phyloP scores from a whole-genome alignment of 2,113 vertebrate species.

The Melierax canorus region DNA sequence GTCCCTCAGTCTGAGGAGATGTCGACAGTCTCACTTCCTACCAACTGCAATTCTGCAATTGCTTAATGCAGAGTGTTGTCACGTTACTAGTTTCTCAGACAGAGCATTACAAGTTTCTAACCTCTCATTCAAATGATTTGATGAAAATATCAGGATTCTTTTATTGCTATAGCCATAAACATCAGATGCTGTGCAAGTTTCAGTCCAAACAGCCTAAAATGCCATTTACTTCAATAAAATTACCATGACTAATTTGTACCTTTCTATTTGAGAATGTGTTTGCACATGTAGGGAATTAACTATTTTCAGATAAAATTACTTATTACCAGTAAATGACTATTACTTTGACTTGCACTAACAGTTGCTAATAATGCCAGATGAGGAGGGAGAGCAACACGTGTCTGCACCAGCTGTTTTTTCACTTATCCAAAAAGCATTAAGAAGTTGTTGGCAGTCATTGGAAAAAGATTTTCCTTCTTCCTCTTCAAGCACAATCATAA shows the following conservation, averaged over 20 bases:
- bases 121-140: neutral
- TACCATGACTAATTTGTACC: neutral
- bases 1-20: neutral
- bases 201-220: neutral
- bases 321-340: neutral
- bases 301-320: neutral
- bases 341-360: neutral
- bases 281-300: neutral
- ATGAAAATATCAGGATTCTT: neutral
- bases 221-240: neutral
- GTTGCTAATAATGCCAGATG: slow-evolving; percentile 13
- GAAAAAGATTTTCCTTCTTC: slow-evolving; percentile 5
- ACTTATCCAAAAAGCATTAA: neutral
- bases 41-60: neutral
- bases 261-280: neutral
- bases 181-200: neutral
- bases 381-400: neutral
- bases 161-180: neutral
- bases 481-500: neutral
- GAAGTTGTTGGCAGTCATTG: neutral
- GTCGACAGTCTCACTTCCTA: neutral
- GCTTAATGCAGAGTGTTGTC: neutral
- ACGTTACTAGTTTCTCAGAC: neutral
- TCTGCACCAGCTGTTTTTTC: slow-evolving; percentile 14
- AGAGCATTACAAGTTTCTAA: neutral